Evolutionary conservation across 1,140 invertebrate genomes (phyloP).

Genomic region (Drosophila insularis): DNA sequence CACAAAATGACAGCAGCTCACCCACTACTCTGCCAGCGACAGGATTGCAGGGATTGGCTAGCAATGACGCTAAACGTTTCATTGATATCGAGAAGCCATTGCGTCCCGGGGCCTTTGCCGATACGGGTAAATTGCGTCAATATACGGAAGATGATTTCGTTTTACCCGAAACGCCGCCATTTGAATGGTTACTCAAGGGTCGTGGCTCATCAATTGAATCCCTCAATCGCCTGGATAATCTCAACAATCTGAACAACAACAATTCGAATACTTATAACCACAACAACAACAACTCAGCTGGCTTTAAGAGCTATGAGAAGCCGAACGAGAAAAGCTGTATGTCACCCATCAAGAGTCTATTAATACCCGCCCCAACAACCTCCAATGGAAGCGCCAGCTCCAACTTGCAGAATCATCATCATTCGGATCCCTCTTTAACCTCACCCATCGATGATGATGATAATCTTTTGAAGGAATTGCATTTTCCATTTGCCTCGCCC

Average conservation of each 20-base stretch:
- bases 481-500: conserved; percentile 85
- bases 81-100: conserved; percentile 86
- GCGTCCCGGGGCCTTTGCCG: conserved; percentile 88
- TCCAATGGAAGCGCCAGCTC: neutral
- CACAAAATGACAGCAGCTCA: conserved; percentile 57
- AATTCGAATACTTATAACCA: conserved; percentile 44
- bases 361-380: conserved; percentile 63
- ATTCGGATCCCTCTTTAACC: conserved; percentile 57
- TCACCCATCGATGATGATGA: conserved; percentile 58
- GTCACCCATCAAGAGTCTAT: conserved; percentile 72
- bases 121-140: conserved; percentile 81
- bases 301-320: conserved; percentile 77
- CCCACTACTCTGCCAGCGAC: neutral
- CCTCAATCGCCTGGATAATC: conserved; percentile 67
- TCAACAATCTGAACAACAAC: conserved; percentile 55
- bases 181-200: conserved; percentile 85
- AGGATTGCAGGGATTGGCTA: conserved; percentile 6
- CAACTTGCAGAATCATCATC: conserved; percentile 37
- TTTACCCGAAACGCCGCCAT: conserved; percentile 87
- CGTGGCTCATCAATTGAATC: conserved; percentile 75
- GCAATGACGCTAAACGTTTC: conserved; percentile 47
- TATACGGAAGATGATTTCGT: conserved; percentile 85
- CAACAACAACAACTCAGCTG: conserved; percentile 64
- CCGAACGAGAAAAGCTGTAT: conserved; percentile 42
- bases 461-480: conserved; percentile 71